phyloP scores from a whole-genome alignment of 2,888 invertebrate genomes.

The Athetis lepigone region DNA sequence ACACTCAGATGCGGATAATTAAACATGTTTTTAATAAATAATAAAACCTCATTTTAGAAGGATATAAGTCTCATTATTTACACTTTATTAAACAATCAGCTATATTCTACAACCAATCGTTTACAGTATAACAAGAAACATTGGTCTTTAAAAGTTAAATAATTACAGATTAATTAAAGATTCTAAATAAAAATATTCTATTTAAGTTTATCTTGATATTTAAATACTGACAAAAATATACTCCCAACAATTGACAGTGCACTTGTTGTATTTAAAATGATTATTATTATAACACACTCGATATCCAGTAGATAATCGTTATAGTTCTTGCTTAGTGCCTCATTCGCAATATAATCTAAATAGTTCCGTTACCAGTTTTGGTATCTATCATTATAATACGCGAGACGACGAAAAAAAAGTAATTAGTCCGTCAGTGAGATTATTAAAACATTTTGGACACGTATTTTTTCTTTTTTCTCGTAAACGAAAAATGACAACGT shows the following conservation, averaged over 20 bases:
- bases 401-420: too few species aligned
- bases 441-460: too few species aligned
- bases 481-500: too few species aligned
- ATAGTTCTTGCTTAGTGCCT: slow-evolving; percentile 46
- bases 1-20: slow-evolving; percentile 74
- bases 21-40: slow-evolving; percentile 57
- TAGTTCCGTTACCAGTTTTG: slow-evolving; percentile 40
- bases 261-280: slow-evolving; percentile 21
- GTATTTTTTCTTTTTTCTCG: too few species aligned
- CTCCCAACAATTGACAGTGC: slow-evolving; percentile 32
- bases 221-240: slow-evolving; percentile 65
- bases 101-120: slow-evolving; percentile 48
- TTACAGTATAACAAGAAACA: slow-evolving; percentile 38
- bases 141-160: slow-evolving; percentile 41
- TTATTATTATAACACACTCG: slow-evolving; percentile 19
- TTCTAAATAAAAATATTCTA: slow-evolving; percentile 48
- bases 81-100: slow-evolving; percentile 68
- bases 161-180: slow-evolving; percentile 40
- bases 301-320: slow-evolving; percentile 17
- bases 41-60: slow-evolving; percentile 71
- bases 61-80: slow-evolving; percentile 75
- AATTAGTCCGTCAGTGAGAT: too few species aligned
- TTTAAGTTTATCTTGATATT: slow-evolving; percentile 43
- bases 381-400: slow-evolving; percentile 29
- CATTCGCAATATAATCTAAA: slow-evolving; percentile 38